A percentile compares a stretch with the other conserved stretches of the same genome.
These are phyloP conservation scores for Nephotettix cincticeps DNA, from an alignment of 1,140 invertebrate genomes.

Conservation along the genomic window DNA sequence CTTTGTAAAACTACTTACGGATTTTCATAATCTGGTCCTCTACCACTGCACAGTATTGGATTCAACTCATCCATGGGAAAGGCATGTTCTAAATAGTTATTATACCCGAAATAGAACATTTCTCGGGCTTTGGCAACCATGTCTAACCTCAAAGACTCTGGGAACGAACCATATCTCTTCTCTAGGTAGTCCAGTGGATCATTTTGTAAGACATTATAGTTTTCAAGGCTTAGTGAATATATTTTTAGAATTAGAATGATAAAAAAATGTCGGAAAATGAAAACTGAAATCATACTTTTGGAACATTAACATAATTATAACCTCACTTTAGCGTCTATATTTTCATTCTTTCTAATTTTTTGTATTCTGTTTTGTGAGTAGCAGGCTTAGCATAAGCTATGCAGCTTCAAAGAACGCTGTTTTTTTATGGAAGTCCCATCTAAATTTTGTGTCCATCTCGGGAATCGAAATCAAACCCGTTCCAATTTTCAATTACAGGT, in stretches of 20 bases:
- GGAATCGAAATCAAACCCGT: no score
- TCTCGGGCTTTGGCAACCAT: slow-evolving; percentile 71
- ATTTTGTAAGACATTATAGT: slow-evolving; percentile 26
- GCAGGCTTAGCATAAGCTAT: no score
- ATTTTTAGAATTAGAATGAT: not conserved
- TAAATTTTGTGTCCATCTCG: no score
- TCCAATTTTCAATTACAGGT: no score
- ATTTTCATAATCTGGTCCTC: slow-evolving; percentile 58
- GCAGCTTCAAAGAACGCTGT: no score
- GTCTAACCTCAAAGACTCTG: slow-evolving; percentile 45
- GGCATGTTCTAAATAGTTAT: slow-evolving; percentile 91
- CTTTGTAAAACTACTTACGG: slow-evolving; percentile 56
- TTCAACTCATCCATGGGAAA: slow-evolving; percentile 95
- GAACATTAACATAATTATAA: not conserved
- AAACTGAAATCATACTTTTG: not conserved
- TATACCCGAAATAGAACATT: slow-evolving; percentile 95
- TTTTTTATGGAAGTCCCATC: no score
- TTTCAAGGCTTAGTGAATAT: not conserved
- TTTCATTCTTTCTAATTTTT: no score
- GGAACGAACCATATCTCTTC: slow-evolving; percentile 50
- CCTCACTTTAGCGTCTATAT: no score
- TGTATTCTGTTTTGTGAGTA: no score
- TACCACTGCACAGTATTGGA: slow-evolving; percentile 90
- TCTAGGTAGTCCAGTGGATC: slow-evolving; percentile 48
- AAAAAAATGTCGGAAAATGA: not conserved